These are phyloP conservation scores for Mus musculus DNA, from an alignment of 2,113 vertebrate species.

Conservation along the genomic window GRCm39 chr13:117853001-117853500, in stretches of 20 bases:
- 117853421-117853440: not conserved
- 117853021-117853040: conserved; percentile 59
- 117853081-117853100: not conserved
- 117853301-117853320: not conserved
- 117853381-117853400: not conserved
- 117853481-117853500: not conserved
- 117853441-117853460: not conserved
- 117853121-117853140: not conserved
- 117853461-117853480: conserved; percentile 3
- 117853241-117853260: not conserved
- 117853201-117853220: not conserved
- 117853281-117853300: conserved; percentile 7
- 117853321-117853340: not conserved
- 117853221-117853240: not conserved
- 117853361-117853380: not conserved
- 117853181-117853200: too few species aligned
- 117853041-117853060: not conserved
- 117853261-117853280: conserved; percentile 9
- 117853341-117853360: not conserved
- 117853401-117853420: not conserved
- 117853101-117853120: not conserved
- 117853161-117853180: not conserved
- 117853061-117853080: conserved; percentile 17
- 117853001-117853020: conserved; percentile 55
- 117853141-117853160: not conserved